These are phyloP conservation scores for Scomberomorus guttatus DNA, from an alignment of 2,797 vertebrate genomes.

Conservation along the genomic window DNA sequence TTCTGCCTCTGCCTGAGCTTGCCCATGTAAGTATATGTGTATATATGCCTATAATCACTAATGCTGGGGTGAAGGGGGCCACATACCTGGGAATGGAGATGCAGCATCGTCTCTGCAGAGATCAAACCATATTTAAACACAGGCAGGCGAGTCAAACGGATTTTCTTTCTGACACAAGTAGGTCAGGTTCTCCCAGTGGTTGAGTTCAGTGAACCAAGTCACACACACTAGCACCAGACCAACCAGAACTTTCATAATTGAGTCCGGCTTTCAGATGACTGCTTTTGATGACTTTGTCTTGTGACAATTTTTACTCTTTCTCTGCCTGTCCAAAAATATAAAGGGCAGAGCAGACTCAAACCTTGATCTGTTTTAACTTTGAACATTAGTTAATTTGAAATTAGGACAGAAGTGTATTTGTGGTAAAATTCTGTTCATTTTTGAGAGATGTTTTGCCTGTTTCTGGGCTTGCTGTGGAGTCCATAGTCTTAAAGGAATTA, in stretches of 20 bases:
- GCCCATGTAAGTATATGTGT: conserved; percentile 8
- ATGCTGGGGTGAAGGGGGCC: not conserved
- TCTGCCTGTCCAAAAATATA: not conserved
- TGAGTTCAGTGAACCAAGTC: not conserved
- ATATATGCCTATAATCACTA: not conserved
- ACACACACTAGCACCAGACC: not conserved
- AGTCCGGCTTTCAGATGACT: not conserved
- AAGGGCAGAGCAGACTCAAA: too few relatives aligned
- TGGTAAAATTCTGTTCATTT: not conserved
- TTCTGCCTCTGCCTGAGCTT: not conserved
- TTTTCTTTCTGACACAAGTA: conserved; percentile 5
- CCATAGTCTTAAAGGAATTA: too few relatives aligned
- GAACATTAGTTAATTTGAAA: too few relatives aligned
- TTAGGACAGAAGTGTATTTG: not conserved
- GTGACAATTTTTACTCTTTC: not conserved
- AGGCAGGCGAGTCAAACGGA: not conserved
- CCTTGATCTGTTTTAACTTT: too few relatives aligned
- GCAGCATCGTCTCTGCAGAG: not conserved
- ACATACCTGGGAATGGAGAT: conserved; percentile 15
- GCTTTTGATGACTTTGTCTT: not conserved
- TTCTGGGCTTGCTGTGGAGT: not conserved
- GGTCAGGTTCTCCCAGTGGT: conserved; percentile 7
- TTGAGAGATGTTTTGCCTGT: not conserved
- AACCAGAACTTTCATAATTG: not conserved
- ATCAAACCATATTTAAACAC: conserved; percentile 2